Evolutionary conservation across 1,140 invertebrate genomes (phyloP), one percentile per base, ranked within the genome.

Genomic region (Diprion similis): DNA sequence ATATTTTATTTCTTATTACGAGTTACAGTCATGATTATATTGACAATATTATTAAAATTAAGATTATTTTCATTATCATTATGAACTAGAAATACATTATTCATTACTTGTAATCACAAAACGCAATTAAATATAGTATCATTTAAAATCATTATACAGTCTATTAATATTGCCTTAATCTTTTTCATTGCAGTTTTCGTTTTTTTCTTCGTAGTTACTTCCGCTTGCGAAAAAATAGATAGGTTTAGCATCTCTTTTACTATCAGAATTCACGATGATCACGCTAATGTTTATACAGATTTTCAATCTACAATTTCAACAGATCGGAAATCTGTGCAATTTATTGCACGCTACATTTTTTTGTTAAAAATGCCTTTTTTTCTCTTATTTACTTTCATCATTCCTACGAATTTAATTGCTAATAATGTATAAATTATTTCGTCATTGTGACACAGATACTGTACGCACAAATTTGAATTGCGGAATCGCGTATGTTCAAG

Each of bases 1-100:
- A 65, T 71, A 17, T 77, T 76, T 46, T 70, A 75, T 74, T 77
- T 74, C 51, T 45, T 74, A 59, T 71, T 75, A 72, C 11, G 76
- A 76, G 71, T 80, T 80, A 78, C 77, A 78, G 72, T 80, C 75
- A 71, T 77, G 19, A 71, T 75, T 71, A 59, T 59, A 59, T 59
- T 59, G 51, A 59, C 51, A 59, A 8, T 59, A 59, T 59, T 59
- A 59, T 59, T 37, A 6, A 37, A 37, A 59, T 59, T 59, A 17
- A 59, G 11, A 59, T 59, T 59, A 59, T 59, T 59, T 15, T 59
- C n/a, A 59, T 17, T 17, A 59, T 59, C 51, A 6, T 59, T 59
- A 37, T 37, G 11, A 59, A 59, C 51, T 59, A 59, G 51, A 59
- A 59, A 59, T 59, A 59, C 51, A 59, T 59, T 59, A 59, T 9